phyloP scores from a whole-genome alignment of 2,888 invertebrate species.

The Pseudanteris insignis region DNA sequence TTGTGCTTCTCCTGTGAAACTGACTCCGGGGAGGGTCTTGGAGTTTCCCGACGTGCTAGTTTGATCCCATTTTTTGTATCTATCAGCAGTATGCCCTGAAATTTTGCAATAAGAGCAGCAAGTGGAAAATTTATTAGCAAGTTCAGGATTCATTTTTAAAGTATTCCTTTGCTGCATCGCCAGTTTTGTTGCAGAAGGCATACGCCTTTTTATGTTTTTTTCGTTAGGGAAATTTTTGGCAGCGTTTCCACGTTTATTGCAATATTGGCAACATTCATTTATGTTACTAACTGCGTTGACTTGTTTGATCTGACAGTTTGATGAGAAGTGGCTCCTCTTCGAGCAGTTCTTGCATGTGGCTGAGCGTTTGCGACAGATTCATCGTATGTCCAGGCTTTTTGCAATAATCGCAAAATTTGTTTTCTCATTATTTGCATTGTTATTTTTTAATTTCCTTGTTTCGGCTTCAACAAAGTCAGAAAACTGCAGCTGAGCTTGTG shows the following conservation, averaged over 20 bases:
- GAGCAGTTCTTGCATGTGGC: neutral
- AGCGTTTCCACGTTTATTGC: neutral
- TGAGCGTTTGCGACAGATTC: no score
- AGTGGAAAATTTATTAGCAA: neutral
- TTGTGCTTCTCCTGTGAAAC: neutral
- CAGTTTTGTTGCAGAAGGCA: neutral
- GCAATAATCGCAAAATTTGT: no score
- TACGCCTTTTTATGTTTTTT: neutral
- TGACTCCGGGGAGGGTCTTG: neutral
- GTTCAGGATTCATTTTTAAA: constrained; percentile 2
- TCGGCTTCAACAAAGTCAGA: no score
- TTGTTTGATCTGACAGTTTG: neutral
- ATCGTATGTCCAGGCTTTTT: no score
- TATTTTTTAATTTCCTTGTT: no score
- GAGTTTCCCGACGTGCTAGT: neutral
- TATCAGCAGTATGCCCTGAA: neutral
- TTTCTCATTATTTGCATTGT: no score
- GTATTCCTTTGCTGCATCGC: neutral
- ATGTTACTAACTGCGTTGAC: neutral
- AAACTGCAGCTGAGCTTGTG: no score
- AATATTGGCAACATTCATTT: neutral
- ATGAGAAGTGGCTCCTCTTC: neutral
- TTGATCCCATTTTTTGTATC: neutral
- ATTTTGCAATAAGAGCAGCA: constrained; percentile 1
- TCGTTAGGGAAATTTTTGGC: neutral